Percentiles rank a stretch among this genome's conserved stretches.
These are phyloP conservation scores for Theropithecus gelada DNA, from an alignment of 2,113 vertebrate species.

Conservation along the genomic window DNA sequence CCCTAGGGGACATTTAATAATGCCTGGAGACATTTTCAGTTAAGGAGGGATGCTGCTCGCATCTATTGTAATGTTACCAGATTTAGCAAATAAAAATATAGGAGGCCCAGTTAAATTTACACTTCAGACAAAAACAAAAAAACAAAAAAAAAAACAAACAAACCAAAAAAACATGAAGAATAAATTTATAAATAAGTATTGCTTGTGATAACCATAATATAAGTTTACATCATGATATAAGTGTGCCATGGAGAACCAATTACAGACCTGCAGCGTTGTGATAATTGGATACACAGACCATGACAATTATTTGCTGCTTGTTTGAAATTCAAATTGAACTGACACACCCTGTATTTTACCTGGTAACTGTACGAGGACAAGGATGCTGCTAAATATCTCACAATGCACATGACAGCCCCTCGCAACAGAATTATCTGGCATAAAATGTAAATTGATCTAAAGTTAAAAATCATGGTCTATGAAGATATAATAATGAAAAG, in stretches of 20 bases:
- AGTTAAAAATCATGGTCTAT: not conserved
- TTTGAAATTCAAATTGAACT: not conserved
- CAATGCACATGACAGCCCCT: not conserved
- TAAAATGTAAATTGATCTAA: not conserved
- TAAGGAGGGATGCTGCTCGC: not conserved
- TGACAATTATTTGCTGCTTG: not conserved
- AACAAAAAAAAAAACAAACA: no score
- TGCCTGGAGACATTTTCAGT: not conserved
- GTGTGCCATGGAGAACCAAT: no score
- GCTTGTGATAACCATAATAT: not conserved
- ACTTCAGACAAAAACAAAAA: not conserved
- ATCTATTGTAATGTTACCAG: not conserved
- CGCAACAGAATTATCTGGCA: not conserved
- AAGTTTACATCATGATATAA: not conserved
- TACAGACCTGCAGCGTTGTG: not conserved
- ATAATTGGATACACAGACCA: not conserved
- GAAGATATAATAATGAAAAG: not conserved
- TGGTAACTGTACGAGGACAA: not conserved
- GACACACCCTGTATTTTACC: not conserved
- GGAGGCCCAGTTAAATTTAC: not conserved
- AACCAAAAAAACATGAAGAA: not conserved
- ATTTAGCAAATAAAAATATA: not conserved
- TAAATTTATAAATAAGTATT: not conserved
- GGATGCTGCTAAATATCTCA: not conserved
- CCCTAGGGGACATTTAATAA: not conserved